Conservation (phyloP, 2,888 invertebrate species). For the Incurvaria masculella region DNA sequence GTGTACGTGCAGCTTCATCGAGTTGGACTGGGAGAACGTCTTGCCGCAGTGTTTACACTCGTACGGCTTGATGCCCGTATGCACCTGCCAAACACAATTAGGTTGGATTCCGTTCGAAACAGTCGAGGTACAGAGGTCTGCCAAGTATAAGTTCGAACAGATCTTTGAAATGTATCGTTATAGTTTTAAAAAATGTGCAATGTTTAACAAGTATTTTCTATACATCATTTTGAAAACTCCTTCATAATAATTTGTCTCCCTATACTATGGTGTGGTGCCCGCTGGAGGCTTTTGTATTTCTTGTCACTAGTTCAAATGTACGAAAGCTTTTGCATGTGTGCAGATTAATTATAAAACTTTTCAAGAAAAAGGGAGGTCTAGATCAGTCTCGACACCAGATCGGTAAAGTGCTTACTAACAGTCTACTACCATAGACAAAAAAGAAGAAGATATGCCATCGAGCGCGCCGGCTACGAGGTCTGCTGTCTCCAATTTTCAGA, state of each 20-base stretch:
- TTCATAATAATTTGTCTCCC: slow-evolving; percentile 2
- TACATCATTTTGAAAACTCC: slow-evolving; percentile 2
- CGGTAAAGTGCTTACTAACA: neutral
- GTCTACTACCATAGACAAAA: neutral
- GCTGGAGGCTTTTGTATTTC: neutral
- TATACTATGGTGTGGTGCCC: slow-evolving; percentile 4
- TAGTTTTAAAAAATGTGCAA: neutral
- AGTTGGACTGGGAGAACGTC: slow-evolving; percentile 35
- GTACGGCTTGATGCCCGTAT: slow-evolving; percentile 36
- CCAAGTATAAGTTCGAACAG: slow-evolving; percentile 1
- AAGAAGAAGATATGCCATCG: too few species aligned
- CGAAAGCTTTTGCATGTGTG: neutral
- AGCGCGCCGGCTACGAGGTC: neutral
- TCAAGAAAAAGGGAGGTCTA: neutral
- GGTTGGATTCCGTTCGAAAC: neutral
- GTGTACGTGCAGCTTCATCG: slow-evolving; percentile 34
- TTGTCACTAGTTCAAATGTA: neutral
- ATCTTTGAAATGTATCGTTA: neutral
- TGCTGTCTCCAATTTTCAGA: too few species aligned
- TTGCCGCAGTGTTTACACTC: slow-evolving; percentile 33
- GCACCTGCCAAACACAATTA: slow-evolving; percentile 27
- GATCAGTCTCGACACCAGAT: neutral
- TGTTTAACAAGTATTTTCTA: slow-evolving; percentile 2
- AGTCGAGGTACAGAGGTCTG: neutral
- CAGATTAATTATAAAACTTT: neutral